These are phyloP conservation scores for Helicoverpa zea DNA, from an alignment of 1,140 invertebrate species.

Conservation along the genomic window DNA sequence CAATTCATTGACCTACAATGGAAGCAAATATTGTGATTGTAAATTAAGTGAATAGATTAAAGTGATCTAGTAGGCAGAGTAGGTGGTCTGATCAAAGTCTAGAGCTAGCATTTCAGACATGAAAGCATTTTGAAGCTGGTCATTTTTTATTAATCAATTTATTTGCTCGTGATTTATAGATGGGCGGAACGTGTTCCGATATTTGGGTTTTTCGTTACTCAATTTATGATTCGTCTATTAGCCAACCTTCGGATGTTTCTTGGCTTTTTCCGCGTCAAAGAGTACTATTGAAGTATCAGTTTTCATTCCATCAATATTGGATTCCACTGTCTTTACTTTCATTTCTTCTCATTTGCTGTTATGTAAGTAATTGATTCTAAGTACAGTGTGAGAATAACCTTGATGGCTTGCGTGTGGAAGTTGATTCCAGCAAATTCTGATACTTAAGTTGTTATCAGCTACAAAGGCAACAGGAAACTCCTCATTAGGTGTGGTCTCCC, in stretches of 20 bases:
- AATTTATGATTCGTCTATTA: background rate
- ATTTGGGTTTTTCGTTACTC: background rate
- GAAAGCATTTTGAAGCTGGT: background rate
- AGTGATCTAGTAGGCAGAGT: background rate
- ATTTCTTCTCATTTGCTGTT: too few relatives aligned
- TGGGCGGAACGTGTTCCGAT: background rate
- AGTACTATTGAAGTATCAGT: too few relatives aligned
- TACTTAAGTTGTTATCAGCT: background rate
- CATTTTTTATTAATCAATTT: background rate
- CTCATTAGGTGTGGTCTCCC: constrained; percentile 15
- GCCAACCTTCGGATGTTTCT: too few relatives aligned
- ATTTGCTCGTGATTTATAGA: background rate
- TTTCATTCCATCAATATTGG: too few relatives aligned
- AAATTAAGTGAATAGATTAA: background rate
- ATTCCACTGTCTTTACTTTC: too few relatives aligned
- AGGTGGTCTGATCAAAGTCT: background rate
- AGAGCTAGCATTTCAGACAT: background rate
- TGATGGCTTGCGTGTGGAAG: background rate
- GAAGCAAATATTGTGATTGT: background rate
- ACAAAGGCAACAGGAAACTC: constrained; percentile 13
- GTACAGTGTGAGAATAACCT: background rate
- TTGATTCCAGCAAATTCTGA: background rate
- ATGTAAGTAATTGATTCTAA: background rate
- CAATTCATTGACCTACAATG: constrained; percentile 17
- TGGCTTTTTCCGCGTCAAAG: too few relatives aligned